Conservation (phyloP, 2,888 invertebrate species). For the Aradus depressus region DNA sequence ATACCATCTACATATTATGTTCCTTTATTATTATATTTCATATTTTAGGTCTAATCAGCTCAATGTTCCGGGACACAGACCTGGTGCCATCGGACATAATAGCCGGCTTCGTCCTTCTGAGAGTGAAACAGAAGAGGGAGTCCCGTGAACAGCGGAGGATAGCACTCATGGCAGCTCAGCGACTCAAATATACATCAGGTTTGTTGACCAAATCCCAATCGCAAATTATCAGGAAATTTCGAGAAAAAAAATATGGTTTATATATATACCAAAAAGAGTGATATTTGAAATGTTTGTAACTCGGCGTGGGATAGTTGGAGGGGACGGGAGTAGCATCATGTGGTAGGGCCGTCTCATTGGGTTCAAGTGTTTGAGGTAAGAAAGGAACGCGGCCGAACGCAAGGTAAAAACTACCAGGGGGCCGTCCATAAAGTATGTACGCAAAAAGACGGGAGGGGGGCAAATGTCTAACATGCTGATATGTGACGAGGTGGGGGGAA, state of each 20-base stretch:
- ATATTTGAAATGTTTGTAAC: neutral
- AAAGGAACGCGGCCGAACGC: too few relatives aligned
- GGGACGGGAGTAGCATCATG: too few relatives aligned
- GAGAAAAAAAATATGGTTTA: neutral
- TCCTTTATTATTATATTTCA: constrained; percentile 1
- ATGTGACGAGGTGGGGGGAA: too few relatives aligned
- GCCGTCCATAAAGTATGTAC: too few relatives aligned
- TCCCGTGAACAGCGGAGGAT: constrained; percentile 58
- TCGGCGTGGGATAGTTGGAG: neutral
- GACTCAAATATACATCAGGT: constrained; percentile 56
- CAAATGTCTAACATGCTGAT: too few relatives aligned
- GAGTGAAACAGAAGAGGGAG: constrained; percentile 62
- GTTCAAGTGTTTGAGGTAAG: too few relatives aligned
- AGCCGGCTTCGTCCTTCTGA: constrained; percentile 73
- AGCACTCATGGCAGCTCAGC: constrained; percentile 49
- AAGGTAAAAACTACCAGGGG: too few relatives aligned
- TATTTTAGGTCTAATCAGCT: constrained; percentile 53
- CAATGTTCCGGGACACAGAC: constrained; percentile 72
- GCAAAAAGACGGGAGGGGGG: too few relatives aligned
- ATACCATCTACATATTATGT: neutral
- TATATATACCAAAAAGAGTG: neutral
- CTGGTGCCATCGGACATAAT: constrained; percentile 79
- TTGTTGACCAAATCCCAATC: constrained; percentile 29
- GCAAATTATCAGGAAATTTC: too few relatives aligned
- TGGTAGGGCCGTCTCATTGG: too few relatives aligned